Evolutionary conservation across 2,888 invertebrate species (phyloP).

Genomic region (Azorinus chamasolen): DNA sequence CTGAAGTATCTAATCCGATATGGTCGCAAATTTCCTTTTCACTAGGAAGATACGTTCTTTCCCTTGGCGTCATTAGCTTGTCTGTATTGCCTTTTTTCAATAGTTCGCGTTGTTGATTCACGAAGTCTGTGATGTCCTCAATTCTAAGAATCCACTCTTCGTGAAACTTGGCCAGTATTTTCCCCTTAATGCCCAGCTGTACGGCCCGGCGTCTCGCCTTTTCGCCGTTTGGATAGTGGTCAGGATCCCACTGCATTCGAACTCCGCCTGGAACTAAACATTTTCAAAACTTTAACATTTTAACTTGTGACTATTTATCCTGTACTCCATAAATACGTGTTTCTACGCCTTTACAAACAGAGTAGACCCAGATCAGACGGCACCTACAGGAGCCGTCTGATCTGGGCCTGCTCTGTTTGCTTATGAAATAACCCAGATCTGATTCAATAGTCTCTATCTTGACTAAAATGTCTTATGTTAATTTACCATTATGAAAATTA

Average conservation of each 20-base stretch:
- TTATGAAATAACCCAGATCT: too few species aligned
- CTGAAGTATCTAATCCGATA: constrained; percentile 34
- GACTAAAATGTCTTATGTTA: too few species aligned
- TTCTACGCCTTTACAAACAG: too few species aligned
- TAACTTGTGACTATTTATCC: too few species aligned
- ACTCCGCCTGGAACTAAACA: constrained; percentile 46
- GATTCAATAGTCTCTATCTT: too few species aligned
- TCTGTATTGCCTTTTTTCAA: constrained; percentile 44
- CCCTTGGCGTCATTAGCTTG: constrained; percentile 62
- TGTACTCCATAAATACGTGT: too few species aligned
- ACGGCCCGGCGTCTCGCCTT: constrained; percentile 73
- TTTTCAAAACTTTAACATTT: too few species aligned
- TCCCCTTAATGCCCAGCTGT: constrained; percentile 77
- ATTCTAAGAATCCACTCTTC: constrained; percentile 73
- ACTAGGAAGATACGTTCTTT: constrained; percentile 58
- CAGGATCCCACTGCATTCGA: constrained; percentile 80
- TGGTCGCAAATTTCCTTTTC: constrained; percentile 39
- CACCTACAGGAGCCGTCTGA: too few species aligned
- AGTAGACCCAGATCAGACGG: too few species aligned
- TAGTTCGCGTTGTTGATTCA: constrained; percentile 62
- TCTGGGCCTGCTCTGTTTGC: too few species aligned
- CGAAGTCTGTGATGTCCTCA: constrained; percentile 78
- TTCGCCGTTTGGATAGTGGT: constrained; percentile 72
- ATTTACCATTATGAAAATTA: too few species aligned
- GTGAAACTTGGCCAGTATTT: constrained; percentile 67